Evolutionary conservation across 1,140 invertebrate species (phyloP).

Genomic region (Thereuonema tuberculata): DNA sequence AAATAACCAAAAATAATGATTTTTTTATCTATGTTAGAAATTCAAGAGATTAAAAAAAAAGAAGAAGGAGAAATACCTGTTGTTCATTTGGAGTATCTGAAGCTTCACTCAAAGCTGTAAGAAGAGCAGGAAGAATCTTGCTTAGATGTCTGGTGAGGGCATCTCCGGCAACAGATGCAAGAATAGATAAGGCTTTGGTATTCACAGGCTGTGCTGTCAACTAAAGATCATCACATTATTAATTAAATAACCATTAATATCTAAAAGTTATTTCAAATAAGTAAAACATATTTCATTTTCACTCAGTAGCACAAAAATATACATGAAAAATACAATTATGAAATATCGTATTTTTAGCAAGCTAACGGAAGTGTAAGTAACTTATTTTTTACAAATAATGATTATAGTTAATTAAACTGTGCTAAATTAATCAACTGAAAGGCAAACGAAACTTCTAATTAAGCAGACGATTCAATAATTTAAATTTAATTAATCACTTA

Average conservation of each 20-base stretch:
- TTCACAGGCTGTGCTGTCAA: conserved; percentile 72
- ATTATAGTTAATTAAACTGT: too few relatives aligned
- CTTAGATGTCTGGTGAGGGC: conserved; percentile 78
- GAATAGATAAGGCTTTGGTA: conserved; percentile 78
- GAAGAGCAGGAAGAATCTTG: conserved; percentile 79
- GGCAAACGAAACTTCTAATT: too few relatives aligned
- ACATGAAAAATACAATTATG: too few relatives aligned
- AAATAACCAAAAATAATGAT: background rate
- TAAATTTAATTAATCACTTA: too few relatives aligned
- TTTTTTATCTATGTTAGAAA: background rate
- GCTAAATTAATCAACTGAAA: too few relatives aligned
- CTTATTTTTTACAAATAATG: background rate
- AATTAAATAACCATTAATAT: conserved; percentile 7
- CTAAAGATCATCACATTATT: conserved; percentile 33
- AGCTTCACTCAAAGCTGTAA: conserved; percentile 53
- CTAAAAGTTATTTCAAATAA: conserved; percentile 3
- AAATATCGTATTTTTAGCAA: too few relatives aligned
- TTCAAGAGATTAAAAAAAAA: too few relatives aligned
- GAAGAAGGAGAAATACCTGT: conserved; percentile 32
- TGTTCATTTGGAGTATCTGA: conserved; percentile 47
- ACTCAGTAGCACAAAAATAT: too few relatives aligned
- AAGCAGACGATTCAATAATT: too few relatives aligned
- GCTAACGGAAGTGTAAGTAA: too few relatives aligned
- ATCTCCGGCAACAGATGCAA: conserved; percentile 85
- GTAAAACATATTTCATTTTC: too few relatives aligned